Base-by-base conservation (phyloP, 1,140 invertebrate genomes). In the Chlorops oryzae region DNA sequence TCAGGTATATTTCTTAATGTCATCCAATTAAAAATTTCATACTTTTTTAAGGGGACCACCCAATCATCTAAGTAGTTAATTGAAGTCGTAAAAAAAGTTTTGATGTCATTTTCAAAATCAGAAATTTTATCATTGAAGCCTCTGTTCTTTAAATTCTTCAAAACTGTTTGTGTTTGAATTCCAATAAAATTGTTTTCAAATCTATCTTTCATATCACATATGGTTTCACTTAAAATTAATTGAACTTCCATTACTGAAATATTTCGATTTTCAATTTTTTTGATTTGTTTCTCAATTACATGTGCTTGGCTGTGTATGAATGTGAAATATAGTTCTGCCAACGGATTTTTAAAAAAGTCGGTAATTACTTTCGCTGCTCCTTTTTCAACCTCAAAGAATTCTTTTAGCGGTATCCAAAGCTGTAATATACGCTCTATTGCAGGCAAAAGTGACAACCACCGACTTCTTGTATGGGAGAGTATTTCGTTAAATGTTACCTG, bases 351-450 rank as follows among this genome's bases (percentile, higher is more conserved):
- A 38, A 38, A 38, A 38, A 38, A 38, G 37, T 38, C 37, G 15
- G 37, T 38, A 12, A 38, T 38, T 38, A 9, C 2, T 38, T 38
- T 38, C 9, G 37, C 9, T 38, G 37, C 37, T 38, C 37, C n/a
- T 38, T 38, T 38, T 38, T 38, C 37, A 38, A 38, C n/a, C n/a
- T 38, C 37, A 38, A 38, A 38, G n/a, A 38, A 12, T 38, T 38
- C 37, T 38, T 38, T 38, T 15, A 38, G 37, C 9, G 37, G 37
- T 38, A 15, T 38, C 37, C 37, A 38, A 38, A 38, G 37, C 37
- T 9, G 37, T 38, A 38, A 38, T 38, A 38, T 38, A 38, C 10
- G 37, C 37, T 38, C 37, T 38, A 18, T 38, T 38, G 37, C 37
- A 38, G 37, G 37, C 37, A 38, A 15, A 12, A 38, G n/a, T 38